phyloP scores from a whole-genome alignment of 1,140 invertebrate species.

The Ceratitis capitata region DNA sequence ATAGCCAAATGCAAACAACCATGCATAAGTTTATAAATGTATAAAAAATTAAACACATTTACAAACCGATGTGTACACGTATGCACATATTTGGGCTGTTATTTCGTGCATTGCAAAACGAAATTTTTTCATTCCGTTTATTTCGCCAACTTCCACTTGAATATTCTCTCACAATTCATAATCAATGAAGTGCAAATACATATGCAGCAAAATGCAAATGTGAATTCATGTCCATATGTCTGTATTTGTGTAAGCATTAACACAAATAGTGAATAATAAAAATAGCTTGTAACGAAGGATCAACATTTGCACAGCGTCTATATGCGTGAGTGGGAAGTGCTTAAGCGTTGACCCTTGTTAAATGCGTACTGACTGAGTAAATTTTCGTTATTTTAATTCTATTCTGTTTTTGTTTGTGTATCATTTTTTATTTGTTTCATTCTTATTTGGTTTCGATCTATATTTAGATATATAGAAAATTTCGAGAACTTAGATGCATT shows the following conservation, averaged over 20 bases:
- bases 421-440: too few species aligned
- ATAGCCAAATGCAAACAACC: neutral
- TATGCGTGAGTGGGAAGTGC: neutral
- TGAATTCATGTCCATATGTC: neutral
- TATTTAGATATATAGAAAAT: too few species aligned
- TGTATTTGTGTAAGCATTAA: neutral
- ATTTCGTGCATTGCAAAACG: neutral
- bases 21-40: neutral
- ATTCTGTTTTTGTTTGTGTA: too few species aligned
- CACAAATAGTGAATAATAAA: neutral
- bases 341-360: conserved; percentile 5
- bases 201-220: neutral
- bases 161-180: neutral
- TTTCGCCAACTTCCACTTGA: neutral
- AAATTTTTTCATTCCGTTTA: neutral
- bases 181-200: conserved; percentile 36
- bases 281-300: neutral
- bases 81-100: neutral
- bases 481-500: too few species aligned
- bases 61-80: neutral
- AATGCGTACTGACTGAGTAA: neutral
- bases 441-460: too few species aligned
- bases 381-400: neutral
- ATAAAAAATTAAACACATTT: too few species aligned
- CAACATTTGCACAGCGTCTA: neutral